phyloP scores from a whole-genome alignment of 2,888 invertebrate genomes.

The Argyra leucocephala region DNA sequence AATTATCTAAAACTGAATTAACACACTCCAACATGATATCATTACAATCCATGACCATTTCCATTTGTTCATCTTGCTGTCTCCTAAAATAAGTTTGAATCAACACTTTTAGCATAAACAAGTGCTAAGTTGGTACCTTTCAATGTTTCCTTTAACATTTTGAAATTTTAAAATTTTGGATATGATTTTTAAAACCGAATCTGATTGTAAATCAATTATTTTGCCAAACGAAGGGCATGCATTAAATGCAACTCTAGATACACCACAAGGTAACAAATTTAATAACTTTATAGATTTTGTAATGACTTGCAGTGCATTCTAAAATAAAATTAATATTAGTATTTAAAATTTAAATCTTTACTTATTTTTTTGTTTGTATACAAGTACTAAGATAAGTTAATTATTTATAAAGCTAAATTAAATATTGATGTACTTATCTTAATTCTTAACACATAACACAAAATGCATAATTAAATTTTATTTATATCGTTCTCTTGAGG shows the following conservation, averaged over 20 bases:
- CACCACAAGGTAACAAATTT: constrained; percentile 61
- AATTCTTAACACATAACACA: too few species aligned
- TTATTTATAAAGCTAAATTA: too few species aligned
- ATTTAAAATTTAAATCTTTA: too few species aligned
- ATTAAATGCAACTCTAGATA: constrained; percentile 62
- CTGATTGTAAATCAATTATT: constrained; percentile 54
- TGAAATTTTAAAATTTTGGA: constrained; percentile 49
- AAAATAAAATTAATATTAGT: not conserved
- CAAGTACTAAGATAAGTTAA: too few species aligned
- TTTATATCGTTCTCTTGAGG: too few species aligned
- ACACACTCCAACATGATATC: constrained; percentile 74
- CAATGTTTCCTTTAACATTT: constrained; percentile 50
- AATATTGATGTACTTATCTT: too few species aligned
- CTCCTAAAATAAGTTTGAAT: constrained; percentile 31
- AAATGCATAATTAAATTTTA: too few species aligned
- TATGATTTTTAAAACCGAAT: constrained; percentile 53
- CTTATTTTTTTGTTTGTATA: too few species aligned
- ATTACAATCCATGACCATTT: constrained; percentile 70
- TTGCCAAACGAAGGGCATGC: constrained; percentile 66
- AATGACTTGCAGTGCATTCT: constrained; percentile 52
- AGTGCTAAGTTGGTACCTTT: constrained; percentile 31
- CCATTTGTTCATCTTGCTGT: constrained; percentile 58
- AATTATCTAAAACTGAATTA: constrained; percentile 61
- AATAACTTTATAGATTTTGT: constrained; percentile 60
- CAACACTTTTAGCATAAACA: not conserved